phyloP scores from a whole-genome alignment of 2,113 vertebrate genomes.

The Casuarius casuarius region DNA sequence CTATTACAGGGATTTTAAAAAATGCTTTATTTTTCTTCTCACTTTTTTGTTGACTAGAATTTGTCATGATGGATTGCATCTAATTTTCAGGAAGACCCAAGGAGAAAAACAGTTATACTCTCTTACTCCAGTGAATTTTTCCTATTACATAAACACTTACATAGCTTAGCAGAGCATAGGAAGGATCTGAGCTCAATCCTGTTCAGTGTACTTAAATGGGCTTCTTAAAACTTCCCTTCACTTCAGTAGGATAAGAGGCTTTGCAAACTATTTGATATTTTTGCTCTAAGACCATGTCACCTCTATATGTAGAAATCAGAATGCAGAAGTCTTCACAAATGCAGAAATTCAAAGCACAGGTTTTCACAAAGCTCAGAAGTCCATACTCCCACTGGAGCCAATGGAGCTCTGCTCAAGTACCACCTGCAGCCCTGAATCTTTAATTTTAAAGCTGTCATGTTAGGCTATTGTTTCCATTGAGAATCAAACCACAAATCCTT shows the following conservation, averaged over 20 bases:
- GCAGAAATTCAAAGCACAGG: background rate
- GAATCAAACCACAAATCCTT: background rate
- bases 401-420: background rate
- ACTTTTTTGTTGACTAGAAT: background rate
- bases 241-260: background rate
- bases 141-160: background rate
- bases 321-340: background rate
- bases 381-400: background rate
- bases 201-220: background rate
- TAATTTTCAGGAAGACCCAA: background rate
- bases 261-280: background rate
- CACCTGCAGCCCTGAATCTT: background rate
- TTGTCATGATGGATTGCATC: background rate
- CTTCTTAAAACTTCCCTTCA: background rate
- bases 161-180: background rate
- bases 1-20: background rate
- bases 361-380: background rate
- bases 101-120: background rate
- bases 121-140: background rate
- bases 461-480: background rate
- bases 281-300: background rate
- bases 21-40: background rate
- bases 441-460: background rate
- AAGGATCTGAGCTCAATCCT: background rate
- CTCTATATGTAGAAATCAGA: background rate